These are phyloP conservation scores for Crotalus horridus DNA, from an alignment of 2,113 vertebrate species.

Conservation along the genomic window DNA sequence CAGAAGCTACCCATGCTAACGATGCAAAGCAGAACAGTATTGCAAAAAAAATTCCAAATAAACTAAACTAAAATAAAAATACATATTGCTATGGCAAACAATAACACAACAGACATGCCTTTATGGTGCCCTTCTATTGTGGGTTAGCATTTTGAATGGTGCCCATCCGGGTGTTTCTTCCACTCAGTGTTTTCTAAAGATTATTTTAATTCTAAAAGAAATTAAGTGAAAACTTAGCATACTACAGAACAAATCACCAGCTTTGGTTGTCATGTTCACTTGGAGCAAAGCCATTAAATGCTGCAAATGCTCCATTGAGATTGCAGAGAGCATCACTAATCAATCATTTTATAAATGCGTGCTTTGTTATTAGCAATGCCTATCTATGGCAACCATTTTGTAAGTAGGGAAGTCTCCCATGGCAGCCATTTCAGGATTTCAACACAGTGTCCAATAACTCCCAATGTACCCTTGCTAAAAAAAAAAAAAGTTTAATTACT, in stretches of 20 bases:
- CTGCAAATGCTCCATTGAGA: background rate
- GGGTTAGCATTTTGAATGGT: background rate
- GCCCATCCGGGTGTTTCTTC: background rate
- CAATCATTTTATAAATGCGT: background rate
- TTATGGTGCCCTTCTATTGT: background rate
- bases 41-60: background rate
- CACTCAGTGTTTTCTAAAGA: background rate
- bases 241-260: background rate
- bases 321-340: background rate
- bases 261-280: background rate
- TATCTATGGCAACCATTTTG: background rate
- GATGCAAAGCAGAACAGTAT: background rate
- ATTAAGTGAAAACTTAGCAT: background rate
- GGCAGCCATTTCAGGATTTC: background rate
- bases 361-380: background rate
- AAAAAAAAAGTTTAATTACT: background rate
- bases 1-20: background rate
- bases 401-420: background rate
- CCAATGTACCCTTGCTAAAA: background rate
- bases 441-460: background rate
- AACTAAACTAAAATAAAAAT: background rate
- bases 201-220: background rate
- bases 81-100: background rate
- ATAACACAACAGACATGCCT: background rate
- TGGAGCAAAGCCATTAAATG: background rate